Base-by-base conservation (phyloP, 2,113 vertebrate genomes). In the Prionailurus bengalensis region DNA sequence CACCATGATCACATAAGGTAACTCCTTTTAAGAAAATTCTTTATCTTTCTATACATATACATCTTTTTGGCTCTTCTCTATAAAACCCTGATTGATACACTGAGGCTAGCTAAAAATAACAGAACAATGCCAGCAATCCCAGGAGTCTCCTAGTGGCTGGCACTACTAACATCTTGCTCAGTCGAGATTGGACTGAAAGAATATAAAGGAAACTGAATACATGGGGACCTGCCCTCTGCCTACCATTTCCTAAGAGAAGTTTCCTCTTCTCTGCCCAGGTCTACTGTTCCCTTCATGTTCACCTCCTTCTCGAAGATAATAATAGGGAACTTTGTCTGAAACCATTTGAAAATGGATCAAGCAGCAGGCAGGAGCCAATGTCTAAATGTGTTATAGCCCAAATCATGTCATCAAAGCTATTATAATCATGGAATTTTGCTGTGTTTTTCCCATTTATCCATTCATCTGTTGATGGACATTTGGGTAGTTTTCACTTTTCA, bases 391-490 rank as follows among this genome's bases (percentile, higher is more conserved):
- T 78, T 71, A 71, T 39, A 84, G 13, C 16, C 61, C n/a, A 89
- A n/a, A 68, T 83, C 29, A 19, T 78, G 0, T 89, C 21, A 95
- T 70, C 33, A 45, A 7, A 84, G 29, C 4, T 33, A 79, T 13
- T 65, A 3, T 83, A 79, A 53, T 36, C 51, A 17, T 65, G n/a
- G 29, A 61, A 78, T 81, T 83, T 76, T 17, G 21, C 51, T 71
- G 9, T 70, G 70, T 17, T 79, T 89, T 88, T 89, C 70, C 53
- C 66, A 33, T 84, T 48, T 84, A 93, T 48, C 45, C 33, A 88
- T 55, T 71, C 71, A 91, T 91, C 25, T 94, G 25, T 92, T 81
- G 53, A 53, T 86, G 80, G 15, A 16, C 80, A 80, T 85, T 79
- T 86, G 90, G 15, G 29, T 55, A 84, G 7, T 76, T 73, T 92